These are phyloP conservation scores for Zaprionus obscuricornis DNA, from an alignment of 2,888 invertebrate genomes.

Conservation along the genomic window DNA sequence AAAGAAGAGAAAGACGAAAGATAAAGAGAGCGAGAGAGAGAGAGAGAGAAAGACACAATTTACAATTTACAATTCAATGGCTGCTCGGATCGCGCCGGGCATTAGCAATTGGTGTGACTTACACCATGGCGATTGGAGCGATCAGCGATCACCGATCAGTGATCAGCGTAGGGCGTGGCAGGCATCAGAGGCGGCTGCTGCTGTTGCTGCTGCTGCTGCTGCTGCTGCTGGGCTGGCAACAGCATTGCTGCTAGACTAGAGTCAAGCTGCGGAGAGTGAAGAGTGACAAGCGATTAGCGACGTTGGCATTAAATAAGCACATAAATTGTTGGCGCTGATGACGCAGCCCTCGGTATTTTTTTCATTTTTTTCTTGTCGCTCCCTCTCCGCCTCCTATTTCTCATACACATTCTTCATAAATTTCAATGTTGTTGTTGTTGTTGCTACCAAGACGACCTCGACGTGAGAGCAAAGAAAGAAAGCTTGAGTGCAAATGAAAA, in stretches of 20 bases:
- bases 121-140: constrained; percentile 54
- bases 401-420: constrained; percentile 42
- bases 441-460: too few species aligned
- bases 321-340: constrained; percentile 62
- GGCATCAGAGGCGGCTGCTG: constrained; percentile 2
- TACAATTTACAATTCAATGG: constrained; percentile 73
- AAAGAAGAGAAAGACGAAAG: constrained; percentile 6
- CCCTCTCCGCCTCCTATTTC: too few species aligned
- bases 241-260: too few species aligned
- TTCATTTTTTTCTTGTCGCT: constrained; percentile 5
- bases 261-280: not conserved
- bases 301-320: constrained; percentile 61
- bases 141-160: constrained; percentile 17
- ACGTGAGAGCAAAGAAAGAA: too few species aligned
- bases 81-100: constrained; percentile 33
- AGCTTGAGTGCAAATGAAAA: too few species aligned
- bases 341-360: constrained; percentile 53
- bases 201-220: too few species aligned
- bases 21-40: not conserved
- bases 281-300: constrained; percentile 14
- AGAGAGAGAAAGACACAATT: constrained; percentile 23
- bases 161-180: constrained; percentile 45
- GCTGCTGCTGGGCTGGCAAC: too few species aligned
- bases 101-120: constrained; percentile 69
- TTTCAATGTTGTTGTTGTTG: constrained; percentile 7